Evolutionary conservation across 2,888 invertebrate species (phyloP).

Genomic region (Heteromyza rotundicornis): DNA sequence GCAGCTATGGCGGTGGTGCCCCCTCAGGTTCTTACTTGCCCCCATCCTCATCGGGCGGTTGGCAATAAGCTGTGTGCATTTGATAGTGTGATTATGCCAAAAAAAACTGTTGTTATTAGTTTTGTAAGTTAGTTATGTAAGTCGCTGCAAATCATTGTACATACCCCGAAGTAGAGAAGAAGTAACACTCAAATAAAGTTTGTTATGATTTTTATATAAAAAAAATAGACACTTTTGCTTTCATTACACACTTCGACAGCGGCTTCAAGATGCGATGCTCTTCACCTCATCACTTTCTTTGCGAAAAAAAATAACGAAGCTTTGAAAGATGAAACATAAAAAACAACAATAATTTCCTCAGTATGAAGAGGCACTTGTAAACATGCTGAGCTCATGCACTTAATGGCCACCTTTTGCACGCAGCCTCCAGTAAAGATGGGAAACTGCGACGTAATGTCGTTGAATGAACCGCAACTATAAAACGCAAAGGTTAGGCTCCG

Average conservation of each 20-base stretch:
- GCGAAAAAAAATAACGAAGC: not conserved
- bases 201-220: constrained; percentile 6
- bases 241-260: not conserved
- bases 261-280: not conserved
- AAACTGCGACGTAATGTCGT: not conserved
- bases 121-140: constrained; percentile 31
- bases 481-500: not conserved
- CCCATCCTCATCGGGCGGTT: constrained; percentile 18
- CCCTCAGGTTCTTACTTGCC: constrained; percentile 16
- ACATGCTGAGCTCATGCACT: not conserved
- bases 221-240: constrained; percentile 8
- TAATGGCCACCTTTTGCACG: not conserved
- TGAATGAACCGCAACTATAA: not conserved
- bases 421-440: not conserved
- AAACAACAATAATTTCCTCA: not conserved
- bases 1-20: not conserved
- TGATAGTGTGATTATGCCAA: constrained; percentile 22
- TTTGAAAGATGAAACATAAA: not conserved
- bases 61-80: constrained; percentile 16
- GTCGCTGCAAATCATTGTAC: constrained; percentile 11
- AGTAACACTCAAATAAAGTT: not conserved
- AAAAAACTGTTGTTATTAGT: constrained; percentile 32
- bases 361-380: not conserved
- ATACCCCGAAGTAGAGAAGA: not conserved
- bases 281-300: constrained; percentile 11